phyloP scores from a whole-genome alignment of 2,888 invertebrate genomes.

The Drosophila gaucha region DNA sequence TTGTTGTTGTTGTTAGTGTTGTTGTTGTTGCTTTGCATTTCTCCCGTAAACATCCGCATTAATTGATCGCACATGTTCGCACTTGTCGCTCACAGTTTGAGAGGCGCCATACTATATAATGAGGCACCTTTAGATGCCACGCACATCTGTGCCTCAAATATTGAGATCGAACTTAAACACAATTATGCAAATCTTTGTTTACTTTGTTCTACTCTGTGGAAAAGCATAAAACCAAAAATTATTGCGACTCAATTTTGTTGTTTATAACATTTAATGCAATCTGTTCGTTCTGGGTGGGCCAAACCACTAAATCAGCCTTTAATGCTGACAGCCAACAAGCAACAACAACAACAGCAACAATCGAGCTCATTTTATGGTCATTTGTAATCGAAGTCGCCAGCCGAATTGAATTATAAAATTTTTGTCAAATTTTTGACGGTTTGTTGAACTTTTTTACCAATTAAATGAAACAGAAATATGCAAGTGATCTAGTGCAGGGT shows the following conservation, averaged over 20 bases:
- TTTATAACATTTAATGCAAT: constrained; percentile 13
- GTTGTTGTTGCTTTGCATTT: constrained; percentile 28
- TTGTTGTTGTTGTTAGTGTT: constrained; percentile 14
- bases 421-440: constrained; percentile 42
- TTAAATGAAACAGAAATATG: too few species aligned
- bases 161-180: too few species aligned
- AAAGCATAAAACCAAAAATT: neutral
- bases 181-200: constrained; percentile 32
- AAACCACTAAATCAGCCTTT: constrained; percentile 5
- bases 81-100: constrained; percentile 42
- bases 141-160: constrained; percentile 42
- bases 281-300: constrained; percentile 45
- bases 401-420: constrained; percentile 20
- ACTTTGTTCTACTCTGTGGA: neutral
- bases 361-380: constrained; percentile 12
- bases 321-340: neutral
- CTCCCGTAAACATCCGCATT: constrained; percentile 28
- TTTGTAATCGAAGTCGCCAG: constrained; percentile 44
- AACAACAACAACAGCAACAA: constrained; percentile 1
- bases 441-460: constrained; percentile 60
- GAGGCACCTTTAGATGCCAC: constrained; percentile 46
- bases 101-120: constrained; percentile 32
- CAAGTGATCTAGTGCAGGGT: neutral
- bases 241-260: constrained; percentile 35
- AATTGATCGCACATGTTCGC: constrained; percentile 38